A percentile compares a stretch with the other conserved stretches of the same genome.
phyloP scores from a whole-genome alignment of 2,888 invertebrate genomes.

The Eubasilissa splendida region DNA sequence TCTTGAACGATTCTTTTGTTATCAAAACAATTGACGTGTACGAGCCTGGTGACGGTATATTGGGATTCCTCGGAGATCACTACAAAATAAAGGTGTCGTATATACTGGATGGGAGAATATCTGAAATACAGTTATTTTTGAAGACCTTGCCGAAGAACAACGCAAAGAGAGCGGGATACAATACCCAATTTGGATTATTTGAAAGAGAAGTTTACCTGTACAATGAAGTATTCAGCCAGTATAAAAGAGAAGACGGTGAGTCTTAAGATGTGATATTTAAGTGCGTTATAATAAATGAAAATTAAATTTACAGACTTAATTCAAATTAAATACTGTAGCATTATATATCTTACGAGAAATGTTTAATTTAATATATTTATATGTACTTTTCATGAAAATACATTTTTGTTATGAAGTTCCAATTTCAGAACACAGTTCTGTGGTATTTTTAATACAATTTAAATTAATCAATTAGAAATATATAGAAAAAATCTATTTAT shows the following conservation, averaged over 20 bases:
- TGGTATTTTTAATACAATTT: no score
- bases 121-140: constrained; percentile 37
- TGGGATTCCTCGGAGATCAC: constrained; percentile 55
- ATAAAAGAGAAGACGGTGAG: constrained; percentile 44
- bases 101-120: constrained; percentile 32
- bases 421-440: no score
- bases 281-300: no score
- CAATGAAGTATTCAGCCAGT: constrained; percentile 43
- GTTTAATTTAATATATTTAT: no score
- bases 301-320: no score
- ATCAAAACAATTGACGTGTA: constrained; percentile 39
- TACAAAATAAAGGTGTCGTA: constrained; percentile 43
- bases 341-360: no score
- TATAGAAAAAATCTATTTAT: no score
- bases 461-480: no score
- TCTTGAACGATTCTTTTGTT: constrained; percentile 39
- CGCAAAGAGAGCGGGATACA: constrained; percentile 28
- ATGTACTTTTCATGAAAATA: no score
- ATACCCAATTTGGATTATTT: constrained; percentile 44
- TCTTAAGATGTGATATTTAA: background rate
- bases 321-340: no score
- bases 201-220: constrained; percentile 46
- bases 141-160: constrained; percentile 50
- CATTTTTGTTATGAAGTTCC: no score
- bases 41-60: constrained; percentile 40